phyloP scores from a whole-genome alignment of 2,888 invertebrate species.

The Pseudococcus jackbeardsleyi region DNA sequence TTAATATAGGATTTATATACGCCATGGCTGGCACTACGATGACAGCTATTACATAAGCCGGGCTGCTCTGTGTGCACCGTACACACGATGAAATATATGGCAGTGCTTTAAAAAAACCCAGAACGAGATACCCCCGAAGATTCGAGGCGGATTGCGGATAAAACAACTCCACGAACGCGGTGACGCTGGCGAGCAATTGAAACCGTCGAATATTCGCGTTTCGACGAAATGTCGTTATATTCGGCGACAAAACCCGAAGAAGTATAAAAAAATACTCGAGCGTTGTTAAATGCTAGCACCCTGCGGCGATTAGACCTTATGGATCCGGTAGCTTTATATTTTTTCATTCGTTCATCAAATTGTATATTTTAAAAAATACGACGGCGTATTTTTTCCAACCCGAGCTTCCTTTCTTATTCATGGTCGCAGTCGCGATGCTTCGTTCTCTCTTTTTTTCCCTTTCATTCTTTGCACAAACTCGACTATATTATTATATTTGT shows the following conservation, averaged over 20 bases:
- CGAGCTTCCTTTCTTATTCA: background rate
- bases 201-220: constrained; percentile 36
- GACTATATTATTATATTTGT: background rate
- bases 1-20: background rate
- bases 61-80: background rate
- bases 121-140: background rate
- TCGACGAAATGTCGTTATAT: constrained; percentile 28
- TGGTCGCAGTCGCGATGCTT: background rate
- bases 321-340: constrained; percentile 49
- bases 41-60: constrained; percentile 5
- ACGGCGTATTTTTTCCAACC: background rate
- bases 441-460: no score
- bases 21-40: background rate
- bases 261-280: background rate
- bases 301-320: constrained; percentile 43
- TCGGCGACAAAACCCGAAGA: background rate
- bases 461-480: no score
- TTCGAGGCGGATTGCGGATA: background rate
- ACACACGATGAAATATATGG: background rate
- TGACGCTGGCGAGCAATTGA: constrained; percentile 28
- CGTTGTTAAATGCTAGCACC: constrained; percentile 41
- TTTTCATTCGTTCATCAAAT: constrained; percentile 46
- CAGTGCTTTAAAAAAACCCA: constrained; percentile 10
- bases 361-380: constrained; percentile 38
- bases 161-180: background rate